A percentile compares a stretch with the other conserved stretches of the same genome.
These are phyloP conservation scores for Copsychus sechellarum DNA, from an alignment of 2,113 vertebrate species.

Conservation along the genomic window DNA sequence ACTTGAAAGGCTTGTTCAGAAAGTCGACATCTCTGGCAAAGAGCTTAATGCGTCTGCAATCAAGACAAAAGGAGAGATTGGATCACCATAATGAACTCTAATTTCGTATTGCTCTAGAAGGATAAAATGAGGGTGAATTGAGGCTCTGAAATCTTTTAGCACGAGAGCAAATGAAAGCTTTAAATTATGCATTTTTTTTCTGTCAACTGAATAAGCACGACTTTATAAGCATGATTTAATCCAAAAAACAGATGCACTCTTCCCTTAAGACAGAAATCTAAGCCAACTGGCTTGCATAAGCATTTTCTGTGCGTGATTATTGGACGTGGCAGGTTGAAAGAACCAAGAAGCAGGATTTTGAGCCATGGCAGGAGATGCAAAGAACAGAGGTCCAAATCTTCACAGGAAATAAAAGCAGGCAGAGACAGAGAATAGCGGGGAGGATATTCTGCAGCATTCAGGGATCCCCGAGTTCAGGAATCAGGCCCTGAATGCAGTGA, in stretches of 20 bases:
- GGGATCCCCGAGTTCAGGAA: conserved; percentile 28
- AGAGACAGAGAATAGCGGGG: not conserved
- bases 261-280: conserved; percentile 61
- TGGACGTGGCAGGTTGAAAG: conserved; percentile 71
- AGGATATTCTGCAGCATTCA: not conserved
- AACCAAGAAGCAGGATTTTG: conserved; percentile 55
- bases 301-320: conserved; percentile 43
- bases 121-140: conserved; percentile 60
- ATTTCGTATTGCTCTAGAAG: conserved; percentile 49
- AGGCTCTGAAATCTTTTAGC: conserved; percentile 65
- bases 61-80: conserved; percentile 54
- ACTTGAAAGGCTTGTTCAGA: conserved; percentile 27
- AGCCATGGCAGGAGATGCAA: conserved; percentile 52
- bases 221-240: conserved; percentile 72
- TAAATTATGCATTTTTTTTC: conserved; percentile 68
- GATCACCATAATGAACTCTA: conserved; percentile 54
- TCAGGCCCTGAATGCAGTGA: not conserved
- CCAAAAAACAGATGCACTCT: conserved; percentile 74
- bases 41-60: conserved; percentile 12
- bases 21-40: conserved; percentile 52
- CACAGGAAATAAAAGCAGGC: conserved; percentile 50
- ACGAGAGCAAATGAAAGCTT: conserved; percentile 67
- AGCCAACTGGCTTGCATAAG: conserved; percentile 68
- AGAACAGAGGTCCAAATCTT: conserved; percentile 63
- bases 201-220: conserved; percentile 71